Conservation (phyloP, 2,113 vertebrate genomes). For the Cranoglanis bouderius region DNA sequence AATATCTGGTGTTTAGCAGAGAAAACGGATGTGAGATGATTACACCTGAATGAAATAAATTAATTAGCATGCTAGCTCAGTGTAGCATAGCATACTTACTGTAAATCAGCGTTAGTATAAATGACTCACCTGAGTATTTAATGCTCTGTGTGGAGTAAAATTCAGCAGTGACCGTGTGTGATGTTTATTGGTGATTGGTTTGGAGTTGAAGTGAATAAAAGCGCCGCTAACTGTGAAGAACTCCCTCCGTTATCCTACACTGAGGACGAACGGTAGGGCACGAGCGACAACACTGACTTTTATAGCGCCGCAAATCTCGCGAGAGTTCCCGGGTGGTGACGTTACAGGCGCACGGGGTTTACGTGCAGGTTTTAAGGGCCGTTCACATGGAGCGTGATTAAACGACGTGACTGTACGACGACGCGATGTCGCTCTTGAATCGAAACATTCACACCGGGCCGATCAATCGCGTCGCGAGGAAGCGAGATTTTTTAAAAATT, state of each 20-base stretch:
- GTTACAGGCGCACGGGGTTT: neutral
- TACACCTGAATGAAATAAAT: neutral
- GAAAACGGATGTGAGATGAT: neutral
- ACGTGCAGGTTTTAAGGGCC: too few relatives aligned
- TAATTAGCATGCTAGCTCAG: conserved; percentile 3
- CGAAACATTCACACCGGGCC: too few relatives aligned
- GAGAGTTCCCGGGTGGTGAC: conserved; percentile 47
- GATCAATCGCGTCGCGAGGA: too few relatives aligned
- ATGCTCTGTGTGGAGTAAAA: neutral
- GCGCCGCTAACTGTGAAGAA: rapidly evolving
- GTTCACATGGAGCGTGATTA: too few relatives aligned
- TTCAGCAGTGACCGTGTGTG: too few relatives aligned
- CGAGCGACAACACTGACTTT: conserved; percentile 39
- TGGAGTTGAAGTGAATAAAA: neutral
- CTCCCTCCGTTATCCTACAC: conserved; percentile 72
- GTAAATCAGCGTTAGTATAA: neutral
- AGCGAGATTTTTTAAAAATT: too few relatives aligned
- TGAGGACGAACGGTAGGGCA: conserved; percentile 79
- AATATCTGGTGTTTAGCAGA: neutral
- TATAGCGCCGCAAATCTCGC: conserved; percentile 63
- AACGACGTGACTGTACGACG: too few relatives aligned
- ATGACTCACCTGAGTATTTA: neutral
- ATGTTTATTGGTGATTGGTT: neutral
- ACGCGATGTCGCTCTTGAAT: too few relatives aligned
- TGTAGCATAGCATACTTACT: neutral